Percentiles rank a stretch among this genome's conserved stretches.
Conservation (phyloP, 92 coral and sea anemone species). For the Phenganax marumi region DNA sequence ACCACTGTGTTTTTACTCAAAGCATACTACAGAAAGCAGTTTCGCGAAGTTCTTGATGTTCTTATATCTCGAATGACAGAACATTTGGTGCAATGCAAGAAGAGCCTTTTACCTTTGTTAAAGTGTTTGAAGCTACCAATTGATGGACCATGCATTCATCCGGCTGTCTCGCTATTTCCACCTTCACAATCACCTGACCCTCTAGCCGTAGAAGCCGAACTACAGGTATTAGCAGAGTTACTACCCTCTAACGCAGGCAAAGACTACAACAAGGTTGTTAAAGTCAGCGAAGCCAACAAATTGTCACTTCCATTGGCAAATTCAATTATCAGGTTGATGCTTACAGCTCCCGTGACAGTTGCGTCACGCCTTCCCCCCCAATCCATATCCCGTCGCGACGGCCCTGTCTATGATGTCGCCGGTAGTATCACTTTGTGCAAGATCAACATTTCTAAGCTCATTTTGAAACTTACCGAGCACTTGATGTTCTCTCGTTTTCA, state of each 20-base stretch:
- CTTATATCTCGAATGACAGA: slow-evolving; percentile 31
- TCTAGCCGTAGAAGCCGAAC: slow-evolving; percentile 32
- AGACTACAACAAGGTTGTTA: slow-evolving; percentile 18
- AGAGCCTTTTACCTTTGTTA: slow-evolving; percentile 25
- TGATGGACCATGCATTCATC: slow-evolving; percentile 3
- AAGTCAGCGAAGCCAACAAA: slow-evolving; percentile 37
- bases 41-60: slow-evolving; percentile 30
- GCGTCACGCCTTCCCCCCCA: no score
- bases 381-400: no score
- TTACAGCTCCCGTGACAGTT: slow-evolving; percentile 26
- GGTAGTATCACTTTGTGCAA: no score
- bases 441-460: no score
- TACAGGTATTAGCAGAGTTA: slow-evolving; percentile 9
- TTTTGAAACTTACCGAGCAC: no score
- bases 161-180: slow-evolving; percentile 24
- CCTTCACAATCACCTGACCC: slow-evolving; percentile 21
- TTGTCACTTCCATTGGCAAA: slow-evolving; percentile 16
- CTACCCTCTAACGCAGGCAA: not conserved
- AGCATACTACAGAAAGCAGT: slow-evolving; percentile 10
- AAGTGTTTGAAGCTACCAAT: slow-evolving; percentile 19
- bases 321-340: slow-evolving; percentile 13
- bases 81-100: slow-evolving; percentile 23
- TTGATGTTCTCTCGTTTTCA: no score
- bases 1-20: slow-evolving; percentile 3
- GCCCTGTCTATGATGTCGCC: no score